phyloP scores from a whole-genome alignment of 2,113 vertebrate genomes.

The Forbesichthys agassizii region DNA sequence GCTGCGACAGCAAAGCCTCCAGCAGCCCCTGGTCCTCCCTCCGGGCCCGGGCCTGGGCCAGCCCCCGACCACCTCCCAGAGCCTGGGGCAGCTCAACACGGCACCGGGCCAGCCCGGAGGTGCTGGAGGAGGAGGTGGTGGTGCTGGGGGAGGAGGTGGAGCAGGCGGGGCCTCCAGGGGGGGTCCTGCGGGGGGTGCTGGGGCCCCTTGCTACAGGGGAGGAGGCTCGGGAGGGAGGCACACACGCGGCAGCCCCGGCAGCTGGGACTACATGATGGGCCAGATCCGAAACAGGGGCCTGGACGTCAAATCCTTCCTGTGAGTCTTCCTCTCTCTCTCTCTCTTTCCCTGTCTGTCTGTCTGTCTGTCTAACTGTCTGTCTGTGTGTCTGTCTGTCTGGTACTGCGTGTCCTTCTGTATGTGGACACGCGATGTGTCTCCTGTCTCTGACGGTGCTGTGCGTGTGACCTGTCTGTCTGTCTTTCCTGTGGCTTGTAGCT shows the following conservation, averaged over 20 bases:
- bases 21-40: slow-evolving; percentile 92
- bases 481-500: background rate
- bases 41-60: slow-evolving; percentile 80
- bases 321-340: slow-evolving; percentile 74
- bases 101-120: slow-evolving; percentile 79
- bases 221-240: slow-evolving; percentile 77
- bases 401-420: no score
- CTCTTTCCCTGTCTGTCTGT: slow-evolving; percentile 11
- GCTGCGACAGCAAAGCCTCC: slow-evolving; percentile 93
- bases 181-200: slow-evolving; percentile 57
- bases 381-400: slow-evolving; percentile 4
- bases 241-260: slow-evolving; percentile 86
- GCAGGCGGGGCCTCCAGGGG: slow-evolving; percentile 65
- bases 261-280: slow-evolving; percentile 98
- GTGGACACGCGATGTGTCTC: no score
- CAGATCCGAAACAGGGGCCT: slow-evolving; percentile 95
- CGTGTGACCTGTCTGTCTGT: background rate
- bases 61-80: slow-evolving; percentile 94
- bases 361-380: slow-evolving; percentile 1
- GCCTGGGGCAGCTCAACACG: slow-evolving; percentile 91
- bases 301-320: slow-evolving; percentile 99
- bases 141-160: slow-evolving; percentile 66
- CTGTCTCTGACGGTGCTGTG: no score
- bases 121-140: slow-evolving; percentile 74
- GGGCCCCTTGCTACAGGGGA: slow-evolving; percentile 81